Base-by-base conservation (phyloP, 1,140 invertebrate genomes). In the Drosophila tropicalis region DNA sequence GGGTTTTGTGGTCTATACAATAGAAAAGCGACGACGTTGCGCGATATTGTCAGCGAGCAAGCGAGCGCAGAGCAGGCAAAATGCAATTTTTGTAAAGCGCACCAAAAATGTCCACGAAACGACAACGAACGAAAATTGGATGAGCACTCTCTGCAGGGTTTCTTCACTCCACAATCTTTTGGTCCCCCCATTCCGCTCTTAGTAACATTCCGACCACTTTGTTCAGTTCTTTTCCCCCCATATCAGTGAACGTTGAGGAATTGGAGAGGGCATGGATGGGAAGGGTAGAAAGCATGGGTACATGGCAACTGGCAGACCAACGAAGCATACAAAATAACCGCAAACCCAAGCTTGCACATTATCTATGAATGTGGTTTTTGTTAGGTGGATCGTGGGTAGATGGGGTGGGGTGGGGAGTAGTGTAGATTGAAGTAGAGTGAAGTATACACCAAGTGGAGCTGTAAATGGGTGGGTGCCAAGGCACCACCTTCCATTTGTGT, bases 301-400 rank as follows among this genome's bases (percentile, higher is more conserved):
- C 66, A 72, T 86, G 82, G 76, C 72, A 79, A 75, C 79, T 81
- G 79, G 79, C 70, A 82, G 76, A 83, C 79, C 82, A 71, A 73
- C 83, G 67, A 79, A 87, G 83, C 83, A 86, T 86, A 86, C 83
- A 80, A 86, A 86, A 86, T 86, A 86, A 87, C 83, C 83, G 58
- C 83, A 86, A 87, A 69, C 83, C 83, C 79, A 79, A 73, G 83
- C 83, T 58, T 87, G 83, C 83, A 86, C 83, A 86, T 86, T 86
- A 86, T 86, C 83, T 86, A 86, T 86, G 83, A 86, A 87, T 86
- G 83, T 82, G 79, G 69, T 71, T 78, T 76, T 76, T 70, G 74
- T 70, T 76, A 67, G 76, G 74, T 58, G 44, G 67, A 55, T 44
- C 19, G 32, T 10, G 72, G 65, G 74, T 25, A 39, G 67, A 60